Evolutionary conservation across 2,888 invertebrate genomes (phyloP), one percentile per base, ranked within the genome.

Genomic region (Dryobota labecula): DNA sequence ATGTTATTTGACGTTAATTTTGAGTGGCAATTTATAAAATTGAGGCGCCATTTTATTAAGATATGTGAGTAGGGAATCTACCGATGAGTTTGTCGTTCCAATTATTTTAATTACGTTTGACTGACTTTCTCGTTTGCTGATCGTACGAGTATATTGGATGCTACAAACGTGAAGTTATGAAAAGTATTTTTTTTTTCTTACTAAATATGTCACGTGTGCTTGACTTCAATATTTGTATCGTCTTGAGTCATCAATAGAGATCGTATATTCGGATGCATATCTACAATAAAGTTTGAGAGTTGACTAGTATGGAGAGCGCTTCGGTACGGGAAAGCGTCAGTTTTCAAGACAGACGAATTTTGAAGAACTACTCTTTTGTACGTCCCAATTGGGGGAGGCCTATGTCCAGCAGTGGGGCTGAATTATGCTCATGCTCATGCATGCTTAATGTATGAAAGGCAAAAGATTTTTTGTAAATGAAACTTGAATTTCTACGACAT

Each of bases 31-130:
- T 84, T 75, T 71, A 75, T 75, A 75, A 78, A 84, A 77, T 80
- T 65, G 64, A 65, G 67, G 65, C 67, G 30, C 67, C 61, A 64
- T 72, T 68, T 70, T 80, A 49, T 43, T 54, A 43, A 56, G 71
- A 68, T 68, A 78, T 74, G 65, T 60, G 66, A 36, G 54, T 8
- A 47, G 38, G 62, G 58, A 67, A 24, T 45, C 56, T 63, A 60
- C 69, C 57, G 71, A 56, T 36, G 73, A 65, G 60, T 70, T 72
- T 72, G 70, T 82, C 73, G 73, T 70, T 73, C 56, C 73, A 83
- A 83, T 83, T 83, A 83, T 70, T 77, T 74, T 74, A 80, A 80
- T 83, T 80, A 82, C 71, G 53, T 74, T 70, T 65, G 58, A 53
- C 57, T 56, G 18, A 63, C 45, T 68, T 60, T 75, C 60, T 69